Conservation (phyloP, 2,888 invertebrate genomes). For the Allacma fusca region DNA sequence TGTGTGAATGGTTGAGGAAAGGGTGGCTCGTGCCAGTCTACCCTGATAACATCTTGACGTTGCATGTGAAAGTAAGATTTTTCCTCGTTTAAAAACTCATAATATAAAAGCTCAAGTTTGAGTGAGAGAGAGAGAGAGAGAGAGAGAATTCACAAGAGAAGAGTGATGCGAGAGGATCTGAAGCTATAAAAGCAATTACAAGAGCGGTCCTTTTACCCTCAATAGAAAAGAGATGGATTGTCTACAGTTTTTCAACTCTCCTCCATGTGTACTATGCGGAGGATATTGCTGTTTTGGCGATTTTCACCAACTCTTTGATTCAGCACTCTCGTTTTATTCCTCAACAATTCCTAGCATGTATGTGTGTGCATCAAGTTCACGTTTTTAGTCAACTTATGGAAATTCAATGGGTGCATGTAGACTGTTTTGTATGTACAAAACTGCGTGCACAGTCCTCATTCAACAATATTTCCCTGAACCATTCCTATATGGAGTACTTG, state of each 20-base stretch:
- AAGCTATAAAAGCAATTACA: conserved; percentile 48
- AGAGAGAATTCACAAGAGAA: conserved; percentile 6
- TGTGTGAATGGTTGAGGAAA: conserved; percentile 30
- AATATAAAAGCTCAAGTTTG: conserved; percentile 1
- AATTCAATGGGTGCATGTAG: neutral
- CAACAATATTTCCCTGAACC: too few relatives aligned
- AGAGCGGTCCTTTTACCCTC: conserved; percentile 47
- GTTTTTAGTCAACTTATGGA: conserved; percentile 20
- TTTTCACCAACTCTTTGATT: conserved; percentile 41
- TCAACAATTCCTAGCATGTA: neutral
- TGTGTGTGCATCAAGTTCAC: conserved; percentile 10
- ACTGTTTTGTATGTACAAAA: neutral
- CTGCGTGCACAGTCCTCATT: neutral
- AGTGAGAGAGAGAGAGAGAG: conserved; percentile 16
- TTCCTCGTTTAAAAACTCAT: conserved; percentile 37
- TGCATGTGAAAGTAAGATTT: conserved; percentile 41
- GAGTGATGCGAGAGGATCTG: conserved; percentile 18
- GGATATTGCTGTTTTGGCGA: conserved; percentile 45
- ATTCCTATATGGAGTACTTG: neutral
- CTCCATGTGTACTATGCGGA: conserved; percentile 23
- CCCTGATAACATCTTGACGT: conserved; percentile 43
- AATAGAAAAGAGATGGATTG: conserved; percentile 42
- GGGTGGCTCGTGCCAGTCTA: conserved; percentile 41
- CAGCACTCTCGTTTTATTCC: conserved; percentile 16
- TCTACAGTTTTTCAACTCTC: conserved; percentile 22